Base-by-base conservation (phyloP, 2,888 invertebrate genomes). In the Phengaris alcon region DNA sequence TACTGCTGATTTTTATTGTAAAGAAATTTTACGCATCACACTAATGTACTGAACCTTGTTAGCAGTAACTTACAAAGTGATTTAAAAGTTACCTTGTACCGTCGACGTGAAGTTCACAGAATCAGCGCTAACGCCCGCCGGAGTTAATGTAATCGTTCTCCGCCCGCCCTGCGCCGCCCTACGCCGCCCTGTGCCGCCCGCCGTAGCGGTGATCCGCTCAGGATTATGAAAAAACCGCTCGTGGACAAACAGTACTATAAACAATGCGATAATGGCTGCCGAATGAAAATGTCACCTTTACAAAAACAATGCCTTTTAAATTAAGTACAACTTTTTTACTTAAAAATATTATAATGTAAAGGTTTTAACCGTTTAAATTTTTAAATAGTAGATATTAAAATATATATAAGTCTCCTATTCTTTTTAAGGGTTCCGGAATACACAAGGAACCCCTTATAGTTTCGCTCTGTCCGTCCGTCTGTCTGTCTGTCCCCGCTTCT, bases 191-290 rank as follows among this genome's bases (percentile, higher is more conserved):
- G 0, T 12, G 10, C 64, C 64, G 35, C 64, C 64, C 35, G 35
- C 64, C 64, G 35, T 12, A 12, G 13, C 64, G 35, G 35, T 64
- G 64, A 64, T 64, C 64, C 64, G 64, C 64, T 52, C 52, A 52
- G 13, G 64, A 44, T 64, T 64, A 64, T 64, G 64, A 44, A 64
- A 64, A 64, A 64, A 35, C 64, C 64, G 64, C 64, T 52, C 52
- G 52, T 12, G 64, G 12, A 64, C 64, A 64, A 64, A 64, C 35
- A 64, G 35, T 35, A 64, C 35, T 35, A 64, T 64, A 64, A 64
- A 64, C 64, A 64, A 64, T 64, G 64, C 2, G 35, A 64, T 64
- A 64, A 64, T 44, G 35, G 35, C 64, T 13, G 13, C 64, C 35
- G 64, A 64, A 44, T 64, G 35, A 64, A 64, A 59, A 64, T 13